Evolutionary conservation across 2,797 vertebrate species (phyloP).

Genomic region (Halcyon badia): DNA sequence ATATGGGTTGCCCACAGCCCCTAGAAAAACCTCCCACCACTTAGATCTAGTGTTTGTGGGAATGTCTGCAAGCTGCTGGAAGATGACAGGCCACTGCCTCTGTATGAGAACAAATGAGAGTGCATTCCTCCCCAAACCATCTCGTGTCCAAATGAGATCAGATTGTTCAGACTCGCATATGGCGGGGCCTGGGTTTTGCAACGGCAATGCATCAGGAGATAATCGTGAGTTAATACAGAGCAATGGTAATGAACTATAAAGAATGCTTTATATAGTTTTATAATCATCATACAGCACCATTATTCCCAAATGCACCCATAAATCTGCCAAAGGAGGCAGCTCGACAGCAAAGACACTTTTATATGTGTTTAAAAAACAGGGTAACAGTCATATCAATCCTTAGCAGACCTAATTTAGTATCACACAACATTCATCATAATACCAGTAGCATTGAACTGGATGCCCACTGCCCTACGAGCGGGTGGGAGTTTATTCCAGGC

Average conservation of each 20-base stretch:
- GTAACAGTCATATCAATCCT: constrained; percentile 51
- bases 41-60: neutral
- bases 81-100: neutral
- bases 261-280: constrained; percentile 59
- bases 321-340: constrained; percentile 57
- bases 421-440: constrained; percentile 47
- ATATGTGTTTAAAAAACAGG: constrained; percentile 38
- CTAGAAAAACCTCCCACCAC: neutral
- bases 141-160: neutral
- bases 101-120: neutral
- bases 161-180: neutral
- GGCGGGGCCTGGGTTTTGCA: neutral
- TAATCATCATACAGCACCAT: constrained; percentile 56
- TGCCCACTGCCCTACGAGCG: neutral
- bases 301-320: constrained; percentile 51
- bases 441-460: constrained; percentile 4
- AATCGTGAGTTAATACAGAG: constrained; percentile 49
- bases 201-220: constrained; percentile 43
- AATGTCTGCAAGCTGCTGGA: neutral
- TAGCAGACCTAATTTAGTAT: constrained; percentile 53
- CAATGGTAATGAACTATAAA: constrained; percentile 69
- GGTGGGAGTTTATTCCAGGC: neutral
- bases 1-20: neutral
- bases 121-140: neutral
- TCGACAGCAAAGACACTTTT: constrained; percentile 41